These are phyloP conservation scores for Actinostola sp. DNA, from an alignment of 92 coral and sea anemone genomes.

Conservation along the genomic window DNA sequence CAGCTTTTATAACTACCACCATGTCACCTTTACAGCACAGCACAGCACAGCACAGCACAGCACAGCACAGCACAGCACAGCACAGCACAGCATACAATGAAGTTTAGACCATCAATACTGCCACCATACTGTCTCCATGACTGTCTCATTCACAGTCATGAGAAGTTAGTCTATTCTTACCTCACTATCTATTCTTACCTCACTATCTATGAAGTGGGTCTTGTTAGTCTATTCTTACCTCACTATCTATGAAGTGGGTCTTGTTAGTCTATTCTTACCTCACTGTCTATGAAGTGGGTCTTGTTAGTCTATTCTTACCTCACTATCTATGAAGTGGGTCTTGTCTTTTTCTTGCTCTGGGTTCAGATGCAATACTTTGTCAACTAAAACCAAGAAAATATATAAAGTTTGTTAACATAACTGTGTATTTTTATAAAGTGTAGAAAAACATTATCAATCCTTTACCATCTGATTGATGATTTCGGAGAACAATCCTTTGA, in stretches of 20 bases:
- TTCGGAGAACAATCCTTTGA: slow-evolving; percentile 84
- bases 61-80: background rate
- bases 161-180: too few relatives aligned
- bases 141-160: too few relatives aligned
- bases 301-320: slow-evolving; percentile 60
- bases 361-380: slow-evolving; percentile 89
- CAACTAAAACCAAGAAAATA: slow-evolving; percentile 22
- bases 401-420: background rate
- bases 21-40: background rate
- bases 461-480: slow-evolving; percentile 94
- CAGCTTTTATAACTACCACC: too few relatives aligned
- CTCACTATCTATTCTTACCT: too few relatives aligned
- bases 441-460: background rate
- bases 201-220: too few relatives aligned
- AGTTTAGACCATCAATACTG: too few relatives aligned
- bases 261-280: too few relatives aligned
- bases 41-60: slow-evolving; percentile 1
- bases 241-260: too few relatives aligned
- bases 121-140: too few relatives aligned
- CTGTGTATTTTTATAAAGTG: background rate
- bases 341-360: slow-evolving; percentile 98
- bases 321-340: slow-evolving; percentile 93
- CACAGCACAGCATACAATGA: slow-evolving; percentile 4
- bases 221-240: too few relatives aligned
- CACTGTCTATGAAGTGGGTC: too few relatives aligned